A percentile compares a stretch with the other conserved stretches of the same genome.
Evolutionary conservation across 2,113 vertebrate species (phyloP).

Genomic region (Brachirus orientalis): DNA sequence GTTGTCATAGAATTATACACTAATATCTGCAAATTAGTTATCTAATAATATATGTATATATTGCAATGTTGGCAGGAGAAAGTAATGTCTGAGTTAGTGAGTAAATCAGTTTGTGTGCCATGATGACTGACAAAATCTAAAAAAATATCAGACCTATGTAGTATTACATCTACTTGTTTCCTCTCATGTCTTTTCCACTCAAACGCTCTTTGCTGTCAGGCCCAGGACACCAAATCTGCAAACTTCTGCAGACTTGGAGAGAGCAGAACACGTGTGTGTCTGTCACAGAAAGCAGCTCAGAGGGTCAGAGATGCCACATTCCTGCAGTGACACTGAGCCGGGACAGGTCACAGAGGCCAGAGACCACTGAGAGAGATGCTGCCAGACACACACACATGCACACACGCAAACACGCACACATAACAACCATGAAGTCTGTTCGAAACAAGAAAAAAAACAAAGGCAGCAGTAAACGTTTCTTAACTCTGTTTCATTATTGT

Average conservation of each 20-base stretch:
- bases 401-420: neutral
- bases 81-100: too few species aligned
- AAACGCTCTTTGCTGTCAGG: constrained; percentile 7
- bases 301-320: constrained; percentile 61
- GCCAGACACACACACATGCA: constrained; percentile 15
- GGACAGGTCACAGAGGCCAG: constrained; percentile 43
- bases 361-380: constrained; percentile 19
- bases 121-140: too few species aligned
- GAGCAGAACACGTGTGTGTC: constrained; percentile 11
- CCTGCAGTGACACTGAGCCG: constrained; percentile 50
- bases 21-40: too few species aligned
- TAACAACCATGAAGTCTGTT: neutral
- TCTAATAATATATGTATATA: too few species aligned
- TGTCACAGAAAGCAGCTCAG: constrained; percentile 22
- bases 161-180: too few species aligned
- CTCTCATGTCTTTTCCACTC: constrained; percentile 3
- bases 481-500: too few species aligned
- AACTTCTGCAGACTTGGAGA: constrained; percentile 13
- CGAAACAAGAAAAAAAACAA: constrained; percentile 5
- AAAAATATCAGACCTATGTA: too few species aligned
- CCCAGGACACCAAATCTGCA: constrained; percentile 3
- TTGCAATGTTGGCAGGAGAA: neutral
- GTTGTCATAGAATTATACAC: too few species aligned
- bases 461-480: neutral
- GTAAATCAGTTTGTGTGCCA: too few species aligned